A percentile compares a stretch with the other conserved stretches of the same genome.
phyloP scores from a whole-genome alignment of 2,797 vertebrate species.

The Furcifer pardalis region DNA sequence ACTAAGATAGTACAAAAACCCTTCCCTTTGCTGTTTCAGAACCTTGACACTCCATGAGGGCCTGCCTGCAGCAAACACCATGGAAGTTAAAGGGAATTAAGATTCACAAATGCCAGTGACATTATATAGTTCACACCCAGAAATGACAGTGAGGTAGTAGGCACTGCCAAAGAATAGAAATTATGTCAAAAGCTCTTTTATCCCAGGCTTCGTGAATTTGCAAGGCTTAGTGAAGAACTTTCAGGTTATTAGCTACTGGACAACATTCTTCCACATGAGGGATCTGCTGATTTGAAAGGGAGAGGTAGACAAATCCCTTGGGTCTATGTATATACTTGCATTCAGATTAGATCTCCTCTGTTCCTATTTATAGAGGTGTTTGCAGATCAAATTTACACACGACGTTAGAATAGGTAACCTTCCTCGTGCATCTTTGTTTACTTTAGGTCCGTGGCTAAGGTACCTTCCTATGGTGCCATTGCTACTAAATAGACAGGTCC shows the following conservation, averaged over 20 bases:
- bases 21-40: accelerated
- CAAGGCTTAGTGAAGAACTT: accelerated
- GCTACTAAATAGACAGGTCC: background rate
- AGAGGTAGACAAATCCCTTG: background rate
- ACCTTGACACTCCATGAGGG: background rate
- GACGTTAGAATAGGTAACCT: background rate
- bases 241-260: background rate
- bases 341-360: background rate
- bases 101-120: conserved; percentile 43
- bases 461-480: background rate
- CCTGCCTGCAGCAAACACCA: conserved; percentile 42
- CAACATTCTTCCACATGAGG: background rate
- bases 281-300: background rate
- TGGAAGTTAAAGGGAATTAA: conserved; percentile 22
- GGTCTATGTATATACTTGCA: background rate
- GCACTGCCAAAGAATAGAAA: accelerated
- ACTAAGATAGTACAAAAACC: background rate
- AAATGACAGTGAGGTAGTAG: background rate
- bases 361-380: background rate
- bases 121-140: conserved; percentile 36
- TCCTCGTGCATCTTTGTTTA: background rate
- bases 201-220: background rate
- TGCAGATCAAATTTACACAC: background rate
- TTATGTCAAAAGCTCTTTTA: background rate
- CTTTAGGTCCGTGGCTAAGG: background rate